These are phyloP conservation scores for Nebria brevicollis DNA, from an alignment of 2,888 invertebrate species.

Conservation along the genomic window DNA sequence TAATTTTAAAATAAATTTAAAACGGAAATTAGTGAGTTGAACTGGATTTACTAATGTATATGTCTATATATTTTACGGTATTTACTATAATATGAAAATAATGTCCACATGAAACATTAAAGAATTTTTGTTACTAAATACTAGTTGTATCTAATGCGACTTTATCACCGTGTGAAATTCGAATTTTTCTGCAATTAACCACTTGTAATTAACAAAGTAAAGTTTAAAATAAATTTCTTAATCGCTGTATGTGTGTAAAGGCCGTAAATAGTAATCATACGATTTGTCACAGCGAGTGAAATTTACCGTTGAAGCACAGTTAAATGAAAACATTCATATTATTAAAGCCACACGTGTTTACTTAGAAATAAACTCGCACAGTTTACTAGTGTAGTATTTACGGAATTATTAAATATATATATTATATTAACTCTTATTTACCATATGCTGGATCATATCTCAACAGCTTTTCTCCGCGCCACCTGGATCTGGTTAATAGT, in stretches of 20 bases:
- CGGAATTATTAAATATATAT: neutral
- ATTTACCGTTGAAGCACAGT: slow-evolving; percentile 1
- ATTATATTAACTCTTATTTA: slow-evolving; percentile 2
- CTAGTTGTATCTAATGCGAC: neutral
- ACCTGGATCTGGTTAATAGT: slow-evolving; percentile 32
- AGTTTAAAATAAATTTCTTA: neutral
- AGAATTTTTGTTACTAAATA: neutral
- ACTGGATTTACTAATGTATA: neutral
- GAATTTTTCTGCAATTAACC: slow-evolving; percentile 1
- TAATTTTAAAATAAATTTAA: too few species aligned
- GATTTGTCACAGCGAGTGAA: slow-evolving; percentile 1
- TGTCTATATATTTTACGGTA: neutral
- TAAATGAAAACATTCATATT: neutral
- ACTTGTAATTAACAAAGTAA: slow-evolving; percentile 1
- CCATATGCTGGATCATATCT: neutral
- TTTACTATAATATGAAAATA: neutral
- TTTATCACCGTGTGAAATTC: neutral
- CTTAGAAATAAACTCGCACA: neutral
- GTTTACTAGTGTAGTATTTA: neutral
- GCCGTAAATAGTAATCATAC: neutral
- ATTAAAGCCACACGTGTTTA: neutral
- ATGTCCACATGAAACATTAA: neutral
- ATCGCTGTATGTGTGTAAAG: neutral
- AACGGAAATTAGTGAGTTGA: too few species aligned
- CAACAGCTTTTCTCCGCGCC: neutral